These are phyloP conservation scores for Zoanthus sociatus DNA, from an alignment of 92 coral and sea anemone genomes.

Conservation along the genomic window DNA sequence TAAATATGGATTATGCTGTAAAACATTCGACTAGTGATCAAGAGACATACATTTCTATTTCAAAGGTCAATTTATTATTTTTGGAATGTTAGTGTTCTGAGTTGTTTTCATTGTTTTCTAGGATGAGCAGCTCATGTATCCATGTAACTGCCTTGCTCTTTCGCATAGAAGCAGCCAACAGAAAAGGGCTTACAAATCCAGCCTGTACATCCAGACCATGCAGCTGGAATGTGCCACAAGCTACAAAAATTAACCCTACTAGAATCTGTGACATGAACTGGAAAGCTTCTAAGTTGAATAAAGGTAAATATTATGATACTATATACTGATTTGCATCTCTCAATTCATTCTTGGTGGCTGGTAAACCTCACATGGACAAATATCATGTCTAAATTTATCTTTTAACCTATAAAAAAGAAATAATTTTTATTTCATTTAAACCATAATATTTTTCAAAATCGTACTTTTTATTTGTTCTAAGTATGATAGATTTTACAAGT, in stretches of 20 bases:
- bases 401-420: background rate
- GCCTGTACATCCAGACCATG: background rate
- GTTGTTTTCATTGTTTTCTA: background rate
- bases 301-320: background rate
- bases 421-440: background rate
- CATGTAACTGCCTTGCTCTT: background rate
- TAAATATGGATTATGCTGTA: background rate
- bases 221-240: background rate
- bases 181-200: background rate
- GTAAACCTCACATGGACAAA: background rate
- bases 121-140: conserved; percentile 7
- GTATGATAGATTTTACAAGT: background rate
- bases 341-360: background rate
- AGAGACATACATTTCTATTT: background rate
- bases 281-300: background rate
- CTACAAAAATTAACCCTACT: background rate
- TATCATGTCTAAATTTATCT: conserved; percentile 7
- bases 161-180: background rate
- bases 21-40: background rate
- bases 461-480: background rate
- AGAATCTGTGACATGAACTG: background rate
- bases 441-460: background rate
- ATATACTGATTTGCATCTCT: background rate
- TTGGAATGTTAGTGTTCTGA: background rate
- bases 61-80: background rate